phyloP scores from a whole-genome alignment of 2,888 invertebrate species.

The Mermis nigrescens region DNA sequence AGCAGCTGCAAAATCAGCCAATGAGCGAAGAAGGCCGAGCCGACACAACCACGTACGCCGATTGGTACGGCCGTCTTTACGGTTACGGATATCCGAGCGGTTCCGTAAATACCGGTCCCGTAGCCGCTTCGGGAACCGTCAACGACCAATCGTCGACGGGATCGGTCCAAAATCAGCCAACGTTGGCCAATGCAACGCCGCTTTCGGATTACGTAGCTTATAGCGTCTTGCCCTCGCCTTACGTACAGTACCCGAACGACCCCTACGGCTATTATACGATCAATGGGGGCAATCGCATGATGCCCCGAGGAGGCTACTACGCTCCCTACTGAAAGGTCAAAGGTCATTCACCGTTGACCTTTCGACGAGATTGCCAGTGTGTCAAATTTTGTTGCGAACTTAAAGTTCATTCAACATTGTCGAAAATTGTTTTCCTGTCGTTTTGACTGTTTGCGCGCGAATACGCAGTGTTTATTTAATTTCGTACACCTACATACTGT shows the following conservation, averaged over 20 bases:
- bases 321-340: neutral
- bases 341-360: no score
- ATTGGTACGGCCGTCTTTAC: slow-evolving; percentile 25
- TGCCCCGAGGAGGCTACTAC: neutral
- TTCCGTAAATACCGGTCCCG: neutral
- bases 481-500: no score
- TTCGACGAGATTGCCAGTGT: no score
- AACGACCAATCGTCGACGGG: neutral
- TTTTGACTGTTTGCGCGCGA: no score
- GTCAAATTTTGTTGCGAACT: no score
- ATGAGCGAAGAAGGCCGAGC: slow-evolving; percentile 10
- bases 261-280: slow-evolving; percentile 28
- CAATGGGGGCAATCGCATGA: slow-evolving; percentile 17
- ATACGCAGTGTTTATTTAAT: no score
- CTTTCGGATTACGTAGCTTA: neutral
- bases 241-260: slow-evolving; percentile 30
- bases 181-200: neutral
- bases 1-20: no score
- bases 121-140: no score
- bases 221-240: slow-evolving; percentile 13
- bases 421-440: no score
- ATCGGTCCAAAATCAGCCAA: neutral
- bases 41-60: slow-evolving; percentile 28
- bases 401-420: no score
- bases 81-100: neutral